Evolutionary conservation across 2,888 invertebrate species (phyloP), one percentile per base, ranked within the genome.

Genomic region (Tanytarsus gracilentus): DNA sequence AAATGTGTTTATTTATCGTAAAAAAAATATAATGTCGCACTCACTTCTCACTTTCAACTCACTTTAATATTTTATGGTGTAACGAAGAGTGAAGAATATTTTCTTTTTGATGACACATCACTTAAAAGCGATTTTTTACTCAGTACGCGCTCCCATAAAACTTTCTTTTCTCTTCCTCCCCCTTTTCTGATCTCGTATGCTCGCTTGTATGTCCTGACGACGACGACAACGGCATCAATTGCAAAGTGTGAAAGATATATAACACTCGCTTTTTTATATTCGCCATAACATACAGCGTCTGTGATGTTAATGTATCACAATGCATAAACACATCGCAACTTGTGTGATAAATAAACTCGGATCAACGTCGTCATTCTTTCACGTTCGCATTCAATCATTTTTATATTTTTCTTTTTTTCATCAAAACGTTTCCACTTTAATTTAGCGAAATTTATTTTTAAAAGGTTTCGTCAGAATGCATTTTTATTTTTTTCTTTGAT

Each of bases 1-100:
- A 55, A 55, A 55, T 55, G 55, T 55, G 25, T 55, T 55, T 55
- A 55, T 55, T 55, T 55, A 55, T 55, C 55, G 40, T 18, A 30
- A 55, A 55, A 49, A 55, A 55, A 55, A 55, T 39, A 55, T 55
- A 33, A 33, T 55, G 36, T 36, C 7, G 25, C 18, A 27, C 55
- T n/a, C n/a, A n/a, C 39, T 44, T 40, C 44, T n/a, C 33, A 11
- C 11, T 33, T 33, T 14, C 7, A 25, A 27, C 25, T 33, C 6
- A 14, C 55, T 55, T 55, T 55, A 55, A 55, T 55, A 55, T 55
- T 55, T 55, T 55, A 55, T 55, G 55, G 29, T 52, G 9, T 11
- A 29, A n/a, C 29, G 30, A 29, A 29, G n/a, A 30, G 29, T 30
- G 30, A 29, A 30, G 33, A 39, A 39, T 33, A 40, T 55, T 36